These are phyloP conservation scores for Perodicticus potto DNA, from an alignment of 2,797 vertebrate species.

Conservation along the genomic window DNA sequence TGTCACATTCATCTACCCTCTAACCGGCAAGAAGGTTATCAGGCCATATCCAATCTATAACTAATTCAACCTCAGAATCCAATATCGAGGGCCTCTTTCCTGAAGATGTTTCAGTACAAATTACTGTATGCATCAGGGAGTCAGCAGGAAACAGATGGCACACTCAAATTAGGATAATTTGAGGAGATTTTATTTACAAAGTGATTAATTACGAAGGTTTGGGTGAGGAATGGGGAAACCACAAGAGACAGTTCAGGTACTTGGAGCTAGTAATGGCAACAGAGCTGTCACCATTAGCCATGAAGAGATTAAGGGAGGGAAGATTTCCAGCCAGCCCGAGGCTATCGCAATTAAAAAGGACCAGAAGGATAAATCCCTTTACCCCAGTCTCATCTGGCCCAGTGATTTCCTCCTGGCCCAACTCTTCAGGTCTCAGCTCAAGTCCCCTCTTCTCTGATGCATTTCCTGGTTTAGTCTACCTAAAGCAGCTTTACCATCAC, in stretches of 20 bases:
- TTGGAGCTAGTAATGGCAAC: background rate
- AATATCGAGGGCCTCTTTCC: slow-evolving; percentile 17
- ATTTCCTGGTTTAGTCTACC: background rate
- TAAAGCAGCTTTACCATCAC: background rate
- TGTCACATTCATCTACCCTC: background rate
- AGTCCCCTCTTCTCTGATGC: background rate
- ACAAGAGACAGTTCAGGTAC: slow-evolving; percentile 56
- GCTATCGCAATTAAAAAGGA: slow-evolving; percentile 54
- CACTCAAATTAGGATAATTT: slow-evolving; percentile 74
- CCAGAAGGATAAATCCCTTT: slow-evolving; percentile 36
- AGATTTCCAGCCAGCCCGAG: background rate
- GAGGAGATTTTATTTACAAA: slow-evolving; percentile 79
- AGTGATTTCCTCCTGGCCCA: background rate
- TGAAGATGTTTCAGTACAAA: slow-evolving; percentile 66
- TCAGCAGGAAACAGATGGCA: slow-evolving; percentile 77
- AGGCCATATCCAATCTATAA: background rate
- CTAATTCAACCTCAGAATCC: background rate
- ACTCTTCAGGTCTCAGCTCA: background rate
- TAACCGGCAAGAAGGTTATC: background rate
- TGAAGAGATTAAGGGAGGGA: background rate
- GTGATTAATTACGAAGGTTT: slow-evolving; percentile 73
- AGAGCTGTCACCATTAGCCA: slow-evolving; percentile 45
- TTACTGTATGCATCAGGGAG: slow-evolving; percentile 61
- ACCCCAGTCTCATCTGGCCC: background rate
- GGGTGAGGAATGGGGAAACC: slow-evolving; percentile 23